Evolutionary conservation across 2,113 vertebrate genomes (phyloP).

Genomic region (Crocuta crocuta): DNA sequence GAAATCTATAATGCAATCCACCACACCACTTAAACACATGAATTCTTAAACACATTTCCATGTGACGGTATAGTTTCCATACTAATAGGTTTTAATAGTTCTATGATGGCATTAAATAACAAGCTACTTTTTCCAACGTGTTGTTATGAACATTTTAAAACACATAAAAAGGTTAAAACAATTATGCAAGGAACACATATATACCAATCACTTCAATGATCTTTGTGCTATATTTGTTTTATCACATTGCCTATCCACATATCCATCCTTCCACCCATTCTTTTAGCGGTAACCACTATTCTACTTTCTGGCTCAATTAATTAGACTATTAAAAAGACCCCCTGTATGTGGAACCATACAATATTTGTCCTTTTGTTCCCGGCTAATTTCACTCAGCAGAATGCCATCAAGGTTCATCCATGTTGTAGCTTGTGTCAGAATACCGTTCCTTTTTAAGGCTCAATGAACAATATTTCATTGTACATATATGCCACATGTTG

Average conservation of each 20-base stretch:
- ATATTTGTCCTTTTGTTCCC: not conserved
- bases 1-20: not conserved
- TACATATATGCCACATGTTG: not conserved
- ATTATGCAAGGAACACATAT: not conserved
- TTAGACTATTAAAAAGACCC: not conserved
- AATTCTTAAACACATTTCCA: constrained; percentile 9
- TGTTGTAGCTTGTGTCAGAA: not conserved
- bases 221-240: not conserved
- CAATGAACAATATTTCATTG: not conserved
- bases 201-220: not conserved
- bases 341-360: not conserved
- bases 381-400: not conserved
- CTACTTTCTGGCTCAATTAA: not conserved
- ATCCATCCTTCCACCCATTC: not conserved
- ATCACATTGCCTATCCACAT: not conserved
- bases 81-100: not conserved
- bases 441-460: not conserved
- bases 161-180: not conserved
- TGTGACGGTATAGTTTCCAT: not conserved
- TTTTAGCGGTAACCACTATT: not conserved
- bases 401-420: not conserved
- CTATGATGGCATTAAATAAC: not conserved
- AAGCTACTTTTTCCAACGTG: not conserved
- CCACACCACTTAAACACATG: not conserved
- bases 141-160: not conserved